phyloP scores from a whole-genome alignment of 2,113 vertebrate species.

The Speoplatyrhinus poulsoni region DNA sequence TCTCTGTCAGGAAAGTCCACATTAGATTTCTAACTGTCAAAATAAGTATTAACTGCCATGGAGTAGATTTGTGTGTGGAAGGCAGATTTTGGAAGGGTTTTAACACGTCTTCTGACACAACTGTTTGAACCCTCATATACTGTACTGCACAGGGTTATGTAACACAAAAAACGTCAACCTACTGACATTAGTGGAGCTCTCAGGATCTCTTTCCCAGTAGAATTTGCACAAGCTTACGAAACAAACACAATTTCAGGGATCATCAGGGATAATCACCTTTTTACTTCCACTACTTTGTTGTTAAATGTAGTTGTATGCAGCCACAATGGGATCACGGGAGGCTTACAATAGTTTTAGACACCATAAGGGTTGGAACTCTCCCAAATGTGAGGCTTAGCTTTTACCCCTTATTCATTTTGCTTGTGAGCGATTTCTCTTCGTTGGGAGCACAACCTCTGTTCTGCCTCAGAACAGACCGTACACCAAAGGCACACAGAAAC shows the following conservation, averaged over 20 bases:
- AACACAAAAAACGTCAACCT: slow-evolving; percentile 20
- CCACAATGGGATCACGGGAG: slow-evolving; percentile 4
- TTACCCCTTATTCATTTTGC: slow-evolving; percentile 3
- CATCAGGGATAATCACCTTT: background rate
- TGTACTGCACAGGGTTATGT: slow-evolving; percentile 4
- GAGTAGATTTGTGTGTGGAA: slow-evolving; percentile 4
- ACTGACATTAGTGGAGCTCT: background rate
- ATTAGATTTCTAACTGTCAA: no score
- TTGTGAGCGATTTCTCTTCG: background rate
- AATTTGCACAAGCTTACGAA: slow-evolving; percentile 17
- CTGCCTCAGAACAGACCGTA: background rate
- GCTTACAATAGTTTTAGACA: slow-evolving; percentile 17
- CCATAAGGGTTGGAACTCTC: slow-evolving; percentile 20
- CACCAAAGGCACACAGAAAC: background rate
- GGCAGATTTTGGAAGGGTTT: slow-evolving; percentile 8
- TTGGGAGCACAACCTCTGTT: background rate
- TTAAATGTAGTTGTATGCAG: slow-evolving; percentile 18
- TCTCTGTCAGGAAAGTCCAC: no score
- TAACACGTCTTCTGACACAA: background rate
- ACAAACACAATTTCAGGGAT: slow-evolving; percentile 1
- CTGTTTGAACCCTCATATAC: slow-evolving; percentile 9
- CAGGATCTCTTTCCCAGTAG: slow-evolving; percentile 27
- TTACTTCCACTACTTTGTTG: slow-evolving; percentile 19
- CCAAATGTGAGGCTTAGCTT: background rate
- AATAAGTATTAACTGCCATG: background rate